Evolutionary conservation across 92 coral and sea anemone species (phyloP), one percentile per base, ranked within the genome.

Genomic region (Heteractis magnifica): DNA sequence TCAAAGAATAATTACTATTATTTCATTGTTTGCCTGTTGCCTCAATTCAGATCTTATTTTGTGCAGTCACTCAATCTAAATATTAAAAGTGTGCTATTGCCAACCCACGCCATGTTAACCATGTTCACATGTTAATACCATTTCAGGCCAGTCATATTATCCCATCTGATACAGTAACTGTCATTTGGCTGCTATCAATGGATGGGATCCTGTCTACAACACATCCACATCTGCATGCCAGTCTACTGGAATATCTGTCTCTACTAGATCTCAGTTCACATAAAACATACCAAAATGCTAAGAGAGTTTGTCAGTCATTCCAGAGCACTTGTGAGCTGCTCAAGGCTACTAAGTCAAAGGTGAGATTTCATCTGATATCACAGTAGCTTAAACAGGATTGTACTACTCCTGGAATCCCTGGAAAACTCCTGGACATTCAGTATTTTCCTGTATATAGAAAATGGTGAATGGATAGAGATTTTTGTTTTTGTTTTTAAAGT

Each of bases 151-250:
- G 81, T 53, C 85, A 64, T 56, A 85, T 93, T 21, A 76, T 93
- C 44, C 92, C 97, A 18, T 83, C 97, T 60, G 97, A 89, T 81
- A 81, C 90, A 64, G 94, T 85, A 20, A 93, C 97, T 10, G 95
- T 93, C 0, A 68, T 93, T 73, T 93, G 92, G 92, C 78, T 93
- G 16, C 82, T 97, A n/a, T 77, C 92, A 16, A 89, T 91, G 90
- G 98, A 97, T 85, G 98, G 92, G 14, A 80, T 92, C 51, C 79
- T 94, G 84, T 92, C 91, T 56, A 60, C 52, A 74, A 84, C 98
- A 13, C 97, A 92, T 58, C 70, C 87, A 49, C 82, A 85, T 64
- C 77, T 94, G 1, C 92, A 91, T 44, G 82, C 88, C 56, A 71
- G 77, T 15, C 83, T 91, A 52, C 85, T 93, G 83, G 82, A 82